A percentile compares a stretch with the other conserved stretches of the same genome.
Conservation (phyloP, 2,888 invertebrate genomes). For the Scotopteryx bipunctaria region DNA sequence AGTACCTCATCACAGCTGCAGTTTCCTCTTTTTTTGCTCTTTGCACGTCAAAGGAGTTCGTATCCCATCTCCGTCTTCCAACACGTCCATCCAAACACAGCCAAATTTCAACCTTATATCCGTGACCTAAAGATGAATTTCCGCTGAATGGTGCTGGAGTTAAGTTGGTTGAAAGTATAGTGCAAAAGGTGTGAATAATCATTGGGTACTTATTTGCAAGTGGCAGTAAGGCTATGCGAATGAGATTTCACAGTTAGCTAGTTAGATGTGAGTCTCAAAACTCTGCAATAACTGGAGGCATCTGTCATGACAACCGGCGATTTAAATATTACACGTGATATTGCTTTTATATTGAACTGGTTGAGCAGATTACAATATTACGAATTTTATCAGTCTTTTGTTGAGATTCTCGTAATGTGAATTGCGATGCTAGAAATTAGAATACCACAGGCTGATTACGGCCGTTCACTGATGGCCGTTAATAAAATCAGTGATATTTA, state of each 20-base stretch:
- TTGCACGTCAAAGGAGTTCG: conserved; percentile 56
- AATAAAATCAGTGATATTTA: too few relatives aligned
- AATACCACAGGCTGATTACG: too few relatives aligned
- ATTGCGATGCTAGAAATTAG: too few relatives aligned
- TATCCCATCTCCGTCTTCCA: conserved; percentile 34
- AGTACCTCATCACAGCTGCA: conserved; percentile 60
- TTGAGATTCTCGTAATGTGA: too few relatives aligned
- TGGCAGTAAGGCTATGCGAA: conserved; percentile 52
- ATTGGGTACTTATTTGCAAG: conserved; percentile 61
- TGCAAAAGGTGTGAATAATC: conserved; percentile 58
- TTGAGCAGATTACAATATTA: too few relatives aligned
- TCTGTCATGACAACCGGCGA: conserved; percentile 48
- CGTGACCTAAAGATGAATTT: conserved; percentile 32
- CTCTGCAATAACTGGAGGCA: conserved; percentile 48
- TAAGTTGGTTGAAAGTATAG: conserved; percentile 28
- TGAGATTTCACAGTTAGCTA: conserved; percentile 59
- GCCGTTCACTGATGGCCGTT: too few relatives aligned
- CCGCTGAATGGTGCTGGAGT: conserved; percentile 7
- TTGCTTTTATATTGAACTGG: too few relatives aligned
- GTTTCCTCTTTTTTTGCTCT: conserved; percentile 54
- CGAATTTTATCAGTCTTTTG: background rate
- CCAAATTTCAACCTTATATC: conserved; percentile 27
- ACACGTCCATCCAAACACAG: conserved; percentile 24
- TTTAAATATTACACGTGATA: conserved; percentile 60
- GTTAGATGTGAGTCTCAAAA: conserved; percentile 43